Conservation (phyloP, 2,888 invertebrate genomes). For the Dryadula phaetusa region DNA sequence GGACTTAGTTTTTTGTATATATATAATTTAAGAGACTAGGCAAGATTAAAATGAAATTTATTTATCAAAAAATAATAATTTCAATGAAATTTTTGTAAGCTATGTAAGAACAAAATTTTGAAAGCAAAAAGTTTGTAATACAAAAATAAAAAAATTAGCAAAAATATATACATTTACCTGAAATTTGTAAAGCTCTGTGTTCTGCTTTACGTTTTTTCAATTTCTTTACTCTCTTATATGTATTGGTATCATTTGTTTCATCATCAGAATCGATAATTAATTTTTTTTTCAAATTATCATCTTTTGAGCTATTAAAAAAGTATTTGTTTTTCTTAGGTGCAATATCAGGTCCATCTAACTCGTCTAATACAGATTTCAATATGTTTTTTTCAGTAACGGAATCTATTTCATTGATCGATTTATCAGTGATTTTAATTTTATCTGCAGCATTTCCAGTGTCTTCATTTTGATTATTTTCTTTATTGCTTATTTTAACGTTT, state of each 20-base stretch:
- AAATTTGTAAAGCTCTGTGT: slow-evolving; percentile 56
- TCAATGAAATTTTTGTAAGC: too few species aligned
- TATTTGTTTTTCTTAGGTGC: slow-evolving; percentile 64
- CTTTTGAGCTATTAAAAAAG: slow-evolving; percentile 50
- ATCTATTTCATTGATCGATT: slow-evolving; percentile 7
- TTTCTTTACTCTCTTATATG: slow-evolving; percentile 65
- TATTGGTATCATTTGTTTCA: slow-evolving; percentile 54
- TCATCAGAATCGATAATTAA: slow-evolving; percentile 77
- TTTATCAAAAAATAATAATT: too few species aligned
- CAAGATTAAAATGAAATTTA: too few species aligned
- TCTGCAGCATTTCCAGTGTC: neutral
- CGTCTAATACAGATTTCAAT: slow-evolving; percentile 69
- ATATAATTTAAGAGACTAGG: too few species aligned
- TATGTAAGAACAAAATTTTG: too few species aligned
- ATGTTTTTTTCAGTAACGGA: slow-evolving; percentile 47
- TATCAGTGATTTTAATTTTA: neutral
- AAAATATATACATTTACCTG: too few species aligned
- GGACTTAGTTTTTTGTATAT: too few species aligned
- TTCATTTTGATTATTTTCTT: neutral
- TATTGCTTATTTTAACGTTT: neutral
- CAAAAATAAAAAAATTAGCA: too few species aligned
- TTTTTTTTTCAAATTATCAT: slow-evolving; percentile 60
- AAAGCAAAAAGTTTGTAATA: too few species aligned
- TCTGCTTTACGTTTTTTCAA: slow-evolving; percentile 66
- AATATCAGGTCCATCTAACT: slow-evolving; percentile 66